Base-by-base conservation (phyloP, 1,140 invertebrate species). In the Drosophila insularis region DNA sequence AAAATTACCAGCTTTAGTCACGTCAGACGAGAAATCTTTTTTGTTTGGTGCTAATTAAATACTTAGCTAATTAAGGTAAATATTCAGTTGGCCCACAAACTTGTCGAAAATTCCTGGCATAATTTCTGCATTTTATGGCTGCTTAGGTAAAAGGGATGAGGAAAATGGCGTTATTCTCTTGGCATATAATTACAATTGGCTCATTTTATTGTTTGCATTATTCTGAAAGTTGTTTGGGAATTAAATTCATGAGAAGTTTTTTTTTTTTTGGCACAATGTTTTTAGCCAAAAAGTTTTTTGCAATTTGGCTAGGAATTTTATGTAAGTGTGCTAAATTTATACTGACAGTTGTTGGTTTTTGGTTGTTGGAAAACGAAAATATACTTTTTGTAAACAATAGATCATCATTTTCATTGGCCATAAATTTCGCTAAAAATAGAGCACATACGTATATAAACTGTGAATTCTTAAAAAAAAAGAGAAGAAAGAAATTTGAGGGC, bases 121-220 rank as follows among this genome's bases (percentile, higher is more conserved):
- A 81, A 72, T 64, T 72, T 78, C 31, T 2, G 21, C 23, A 54
- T 55, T 72, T 87, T 78, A 70, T 61, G 40, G 17, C n/a, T 19
- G 21, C 27, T 21, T 54, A 10, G n/a, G 4, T 17, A 19, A 11
- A 39, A 4, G n/a, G 32, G 17, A 14, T 13, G 5, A 21, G 31
- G 39, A 11, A 3, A 35, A 17, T 32, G 43, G 64, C 67, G 62
- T 87, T 86, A 85, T 75, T 68, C 60, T 59, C 60, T 63, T 63
- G 74, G 64, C 81, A 78, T 68, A 78, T 80, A 85, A 85, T 86
- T 63, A 66, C 74, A 85, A 86, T 85, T 81, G 81, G 66, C 81
- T 58, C 81, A 74, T 75, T 86, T 78, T 75, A 81, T 78, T 79
- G 82, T 81, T 76, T 74, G 87, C 71, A 81, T 81, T 86, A 86